A percentile compares a stretch with the other conserved stretches of the same genome.
phyloP scores from a whole-genome alignment of 2,113 vertebrate genomes.

The Nymphicus hollandicus region DNA sequence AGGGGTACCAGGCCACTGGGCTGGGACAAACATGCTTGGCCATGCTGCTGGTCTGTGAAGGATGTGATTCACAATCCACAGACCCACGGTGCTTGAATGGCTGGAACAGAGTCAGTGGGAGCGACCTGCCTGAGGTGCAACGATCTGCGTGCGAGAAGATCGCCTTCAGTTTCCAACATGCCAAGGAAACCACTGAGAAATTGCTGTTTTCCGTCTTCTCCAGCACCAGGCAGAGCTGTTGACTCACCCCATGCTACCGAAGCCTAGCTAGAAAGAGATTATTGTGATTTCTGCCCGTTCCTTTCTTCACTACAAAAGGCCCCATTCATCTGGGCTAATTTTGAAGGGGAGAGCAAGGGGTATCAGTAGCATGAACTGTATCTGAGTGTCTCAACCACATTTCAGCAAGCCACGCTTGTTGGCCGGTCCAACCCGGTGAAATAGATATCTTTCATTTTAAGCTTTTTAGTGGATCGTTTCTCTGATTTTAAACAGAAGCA shows the following conservation, averaged over 20 bases:
- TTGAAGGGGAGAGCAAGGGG: conserved; percentile 57
- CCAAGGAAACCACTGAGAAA: conserved; percentile 74
- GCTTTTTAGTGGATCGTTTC: background rate
- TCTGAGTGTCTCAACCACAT: conserved; percentile 49
- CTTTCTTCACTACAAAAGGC: conserved; percentile 67
- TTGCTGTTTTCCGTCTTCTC: conserved; percentile 73
- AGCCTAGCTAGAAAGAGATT: conserved; percentile 67
- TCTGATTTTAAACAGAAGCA: conserved; percentile 33
- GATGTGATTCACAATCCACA: background rate
- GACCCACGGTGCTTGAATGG: background rate
- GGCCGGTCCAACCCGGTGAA: background rate
- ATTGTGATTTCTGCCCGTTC: conserved; percentile 66
- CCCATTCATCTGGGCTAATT: conserved; percentile 69
- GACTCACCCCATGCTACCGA: conserved; percentile 35
- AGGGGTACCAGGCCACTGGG: fast-evolving
- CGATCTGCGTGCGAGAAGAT: background rate
- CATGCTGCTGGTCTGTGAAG: background rate
- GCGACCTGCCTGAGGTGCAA: background rate
- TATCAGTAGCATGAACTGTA: conserved; percentile 51
- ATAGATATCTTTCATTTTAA: background rate
- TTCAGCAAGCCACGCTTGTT: conserved; percentile 48
- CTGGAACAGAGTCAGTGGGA: background rate
- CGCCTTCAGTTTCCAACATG: conserved; percentile 29
- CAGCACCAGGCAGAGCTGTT: conserved; percentile 13
- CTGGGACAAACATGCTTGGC: background rate